Conservation (phyloP, 2,113 vertebrate genomes). For the Oreocharis arfaki region DNA sequence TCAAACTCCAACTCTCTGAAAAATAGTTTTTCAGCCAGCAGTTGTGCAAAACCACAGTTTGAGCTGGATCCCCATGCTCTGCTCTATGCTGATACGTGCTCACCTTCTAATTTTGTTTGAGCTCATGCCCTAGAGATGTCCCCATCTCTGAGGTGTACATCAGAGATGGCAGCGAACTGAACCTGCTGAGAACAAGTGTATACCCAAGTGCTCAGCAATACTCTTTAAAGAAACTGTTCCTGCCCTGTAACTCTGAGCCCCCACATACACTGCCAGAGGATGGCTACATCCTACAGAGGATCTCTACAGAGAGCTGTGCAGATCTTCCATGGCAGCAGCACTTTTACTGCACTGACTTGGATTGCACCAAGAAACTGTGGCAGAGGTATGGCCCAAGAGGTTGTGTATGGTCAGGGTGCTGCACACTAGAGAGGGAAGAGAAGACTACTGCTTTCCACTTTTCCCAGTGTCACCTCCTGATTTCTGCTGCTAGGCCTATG, state of each 20-base stretch:
- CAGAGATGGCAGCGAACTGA: not conserved
- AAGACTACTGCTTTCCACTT: not conserved
- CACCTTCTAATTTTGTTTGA: not conserved
- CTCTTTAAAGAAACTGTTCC: not conserved
- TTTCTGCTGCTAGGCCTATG: not conserved
- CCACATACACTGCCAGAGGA: not conserved
- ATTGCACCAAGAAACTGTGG: not conserved
- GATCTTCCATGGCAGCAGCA: not conserved
- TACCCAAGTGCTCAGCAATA: not conserved
- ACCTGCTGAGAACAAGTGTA: not conserved
- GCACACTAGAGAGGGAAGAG: not conserved
- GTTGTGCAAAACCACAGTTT: not conserved
- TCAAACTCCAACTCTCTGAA: not conserved
- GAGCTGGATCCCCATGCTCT: not conserved
- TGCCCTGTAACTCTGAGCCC: not conserved
- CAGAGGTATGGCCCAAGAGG: not conserved
- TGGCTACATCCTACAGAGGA: rapidly evolving
- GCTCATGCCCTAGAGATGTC: not conserved
- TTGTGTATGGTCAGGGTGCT: not conserved
- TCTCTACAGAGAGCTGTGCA: not conserved
- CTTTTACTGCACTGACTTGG: not conserved
- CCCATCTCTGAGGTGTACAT: not conserved
- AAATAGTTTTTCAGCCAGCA: not conserved
- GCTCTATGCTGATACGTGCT: not conserved
- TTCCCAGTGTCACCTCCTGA: not conserved